These are phyloP conservation scores for Amphiprion clarkii DNA, from an alignment of 2,797 vertebrate species.

Conservation along the genomic window DNA sequence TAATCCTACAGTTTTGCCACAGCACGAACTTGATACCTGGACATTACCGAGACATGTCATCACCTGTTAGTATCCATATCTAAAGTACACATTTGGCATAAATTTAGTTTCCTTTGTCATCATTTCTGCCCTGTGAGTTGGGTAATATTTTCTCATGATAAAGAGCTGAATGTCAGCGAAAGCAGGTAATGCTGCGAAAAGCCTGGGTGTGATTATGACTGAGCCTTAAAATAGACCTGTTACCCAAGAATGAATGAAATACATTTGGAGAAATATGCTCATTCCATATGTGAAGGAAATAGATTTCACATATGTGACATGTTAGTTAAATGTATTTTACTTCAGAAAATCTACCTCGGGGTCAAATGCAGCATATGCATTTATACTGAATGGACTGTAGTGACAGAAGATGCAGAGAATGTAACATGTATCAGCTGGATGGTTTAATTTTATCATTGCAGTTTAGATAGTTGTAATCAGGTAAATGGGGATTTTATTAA, in stretches of 20 bases:
- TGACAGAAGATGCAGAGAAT: neutral
- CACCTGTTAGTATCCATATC: conserved; percentile 59
- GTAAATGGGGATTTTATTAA: too few relatives aligned
- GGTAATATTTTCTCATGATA: conserved; percentile 59
- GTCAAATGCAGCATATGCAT: conserved; percentile 8
- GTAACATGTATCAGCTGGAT: neutral
- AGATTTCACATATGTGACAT: conserved; percentile 59
- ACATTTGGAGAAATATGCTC: conserved; percentile 47
- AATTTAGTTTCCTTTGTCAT: conserved; percentile 51
- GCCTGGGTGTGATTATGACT: conserved; percentile 57
- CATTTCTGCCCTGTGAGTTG: conserved; percentile 36
- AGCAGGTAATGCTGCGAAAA: conserved; percentile 41
- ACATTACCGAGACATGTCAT: conserved; percentile 54
- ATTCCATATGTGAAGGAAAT: conserved; percentile 59
- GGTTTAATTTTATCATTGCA: conserved; percentile 20
- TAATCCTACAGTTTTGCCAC: conserved; percentile 36
- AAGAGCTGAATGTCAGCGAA: conserved; percentile 38
- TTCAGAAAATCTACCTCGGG: conserved; percentile 24
- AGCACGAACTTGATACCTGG: conserved; percentile 47
- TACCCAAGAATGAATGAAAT: conserved; percentile 57
- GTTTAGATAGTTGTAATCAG: too few relatives aligned
- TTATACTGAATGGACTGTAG: neutral
- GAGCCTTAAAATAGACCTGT: conserved; percentile 64
- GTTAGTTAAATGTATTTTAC: conserved; percentile 47
- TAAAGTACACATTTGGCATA: conserved; percentile 56